phyloP scores from a whole-genome alignment of 2,113 vertebrate species.

The Gallinago media region DNA sequence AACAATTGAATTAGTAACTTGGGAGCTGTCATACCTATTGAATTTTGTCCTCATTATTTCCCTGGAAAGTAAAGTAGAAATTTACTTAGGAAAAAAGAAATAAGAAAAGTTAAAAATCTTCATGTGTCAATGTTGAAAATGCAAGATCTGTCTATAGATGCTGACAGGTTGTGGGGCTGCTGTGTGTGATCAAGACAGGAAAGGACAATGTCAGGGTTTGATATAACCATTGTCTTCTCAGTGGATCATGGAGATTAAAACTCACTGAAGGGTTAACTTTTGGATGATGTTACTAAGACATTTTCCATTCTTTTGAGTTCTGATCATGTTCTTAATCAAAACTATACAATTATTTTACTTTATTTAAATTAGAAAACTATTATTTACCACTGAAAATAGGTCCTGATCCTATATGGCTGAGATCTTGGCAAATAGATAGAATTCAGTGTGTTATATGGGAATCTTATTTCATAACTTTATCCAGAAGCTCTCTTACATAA shows the following conservation, averaged over 20 bases:
- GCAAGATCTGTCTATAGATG: rapidly evolving
- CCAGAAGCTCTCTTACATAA: not conserved
- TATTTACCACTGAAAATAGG: not conserved
- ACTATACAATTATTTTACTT: not conserved
- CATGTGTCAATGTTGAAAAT: not conserved
- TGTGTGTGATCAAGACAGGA: not conserved
- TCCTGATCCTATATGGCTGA: not conserved
- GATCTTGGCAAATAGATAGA: not conserved
- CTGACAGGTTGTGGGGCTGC: not conserved
- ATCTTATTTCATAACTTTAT: not conserved
- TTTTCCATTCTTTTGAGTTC: not conserved
- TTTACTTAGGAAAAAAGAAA: not conserved
- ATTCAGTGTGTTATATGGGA: not conserved
- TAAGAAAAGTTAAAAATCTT: not conserved
- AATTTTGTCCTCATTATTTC: not conserved
- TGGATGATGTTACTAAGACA: not conserved
- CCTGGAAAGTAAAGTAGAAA: not conserved
- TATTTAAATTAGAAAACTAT: not conserved
- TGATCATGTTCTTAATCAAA: not conserved
- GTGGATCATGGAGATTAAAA: not conserved
- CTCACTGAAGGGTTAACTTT: not conserved
- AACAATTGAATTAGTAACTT: not conserved
- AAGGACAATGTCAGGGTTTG: not conserved
- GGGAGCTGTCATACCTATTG: not conserved
- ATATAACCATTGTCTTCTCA: not conserved